Conservation (phyloP, 2,113 vertebrate genomes). For the Lanius ludovicianus region DNA sequence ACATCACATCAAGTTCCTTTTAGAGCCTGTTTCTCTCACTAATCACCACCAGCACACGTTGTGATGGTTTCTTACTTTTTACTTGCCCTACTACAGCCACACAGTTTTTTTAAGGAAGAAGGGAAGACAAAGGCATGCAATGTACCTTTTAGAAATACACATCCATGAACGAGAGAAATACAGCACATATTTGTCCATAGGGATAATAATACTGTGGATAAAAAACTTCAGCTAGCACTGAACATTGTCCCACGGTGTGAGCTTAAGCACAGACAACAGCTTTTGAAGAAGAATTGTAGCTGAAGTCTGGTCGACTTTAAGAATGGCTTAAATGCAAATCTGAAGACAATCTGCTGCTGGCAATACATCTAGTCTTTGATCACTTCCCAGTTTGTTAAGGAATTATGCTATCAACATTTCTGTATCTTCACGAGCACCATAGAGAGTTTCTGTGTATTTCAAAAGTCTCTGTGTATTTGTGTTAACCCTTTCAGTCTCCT, state of each 20-base stretch:
- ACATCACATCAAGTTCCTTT: not conserved
- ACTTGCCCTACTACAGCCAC: not conserved
- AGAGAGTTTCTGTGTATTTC: not conserved
- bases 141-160: not conserved
- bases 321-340: not conserved
- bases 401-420: not conserved
- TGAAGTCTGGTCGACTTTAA: not conserved
- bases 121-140: not conserved
- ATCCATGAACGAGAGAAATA: not conserved
- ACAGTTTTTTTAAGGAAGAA: not conserved
- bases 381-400: not conserved
- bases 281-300: not conserved
- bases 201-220: not conserved
- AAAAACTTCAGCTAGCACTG: not conserved
- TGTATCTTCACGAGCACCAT: accelerated
- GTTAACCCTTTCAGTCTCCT: not conserved
- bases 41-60: not conserved
- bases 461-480: not conserved
- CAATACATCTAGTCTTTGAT: not conserved
- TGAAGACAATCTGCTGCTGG: not conserved
- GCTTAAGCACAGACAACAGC: not conserved
- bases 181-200: not conserved
- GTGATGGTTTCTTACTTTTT: not conserved
- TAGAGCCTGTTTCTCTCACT: not conserved
- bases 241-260: not conserved